Evolutionary conservation across 53 echinoderm and acorn worm genomes (phyloP).

Genomic region (Pentamera pediparva): DNA sequence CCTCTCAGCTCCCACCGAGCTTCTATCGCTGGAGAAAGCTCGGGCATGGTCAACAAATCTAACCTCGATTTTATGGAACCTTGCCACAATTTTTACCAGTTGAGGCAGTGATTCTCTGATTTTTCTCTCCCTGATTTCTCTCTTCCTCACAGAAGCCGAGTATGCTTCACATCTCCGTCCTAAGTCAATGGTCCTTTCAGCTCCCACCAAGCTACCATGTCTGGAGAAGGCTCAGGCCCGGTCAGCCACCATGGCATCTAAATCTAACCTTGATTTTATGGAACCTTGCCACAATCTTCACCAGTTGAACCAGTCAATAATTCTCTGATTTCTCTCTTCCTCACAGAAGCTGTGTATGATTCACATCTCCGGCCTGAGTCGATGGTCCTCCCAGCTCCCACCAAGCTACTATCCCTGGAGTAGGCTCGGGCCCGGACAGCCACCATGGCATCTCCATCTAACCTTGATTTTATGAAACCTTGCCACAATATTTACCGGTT

Average conservation of each 20-base stretch:
- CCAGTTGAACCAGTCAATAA: too few species aligned
- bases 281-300: too few species aligned
- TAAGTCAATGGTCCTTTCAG: slow-evolving; percentile 79
- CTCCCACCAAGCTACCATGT: slow-evolving; percentile 84
- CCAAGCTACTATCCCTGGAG: slow-evolving; percentile 92
- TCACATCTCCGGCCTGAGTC: slow-evolving; percentile 75
- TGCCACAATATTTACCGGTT: too few species aligned
- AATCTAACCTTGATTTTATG: too few species aligned
- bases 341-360: slow-evolving; percentile 56
- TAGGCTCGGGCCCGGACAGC: slow-evolving; percentile 76
- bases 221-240: slow-evolving; percentile 82
- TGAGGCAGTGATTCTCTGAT: too few species aligned
- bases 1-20: slow-evolving; percentile 78
- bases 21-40: slow-evolving; percentile 92
- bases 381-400: slow-evolving; percentile 67
- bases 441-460: too few species aligned
- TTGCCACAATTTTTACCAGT: too few species aligned
- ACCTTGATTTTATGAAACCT: too few species aligned
- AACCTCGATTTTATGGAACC: too few species aligned
- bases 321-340: not conserved
- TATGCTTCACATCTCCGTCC: slow-evolving; percentile 69
- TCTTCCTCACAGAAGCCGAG: slow-evolving; percentile 32
- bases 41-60: slow-evolving; percentile 61
- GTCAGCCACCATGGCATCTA: slow-evolving; percentile 59
- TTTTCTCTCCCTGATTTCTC: too few species aligned